phyloP scores from a whole-genome alignment of 2,797 vertebrate species.

The Cheirogaleus major region DNA sequence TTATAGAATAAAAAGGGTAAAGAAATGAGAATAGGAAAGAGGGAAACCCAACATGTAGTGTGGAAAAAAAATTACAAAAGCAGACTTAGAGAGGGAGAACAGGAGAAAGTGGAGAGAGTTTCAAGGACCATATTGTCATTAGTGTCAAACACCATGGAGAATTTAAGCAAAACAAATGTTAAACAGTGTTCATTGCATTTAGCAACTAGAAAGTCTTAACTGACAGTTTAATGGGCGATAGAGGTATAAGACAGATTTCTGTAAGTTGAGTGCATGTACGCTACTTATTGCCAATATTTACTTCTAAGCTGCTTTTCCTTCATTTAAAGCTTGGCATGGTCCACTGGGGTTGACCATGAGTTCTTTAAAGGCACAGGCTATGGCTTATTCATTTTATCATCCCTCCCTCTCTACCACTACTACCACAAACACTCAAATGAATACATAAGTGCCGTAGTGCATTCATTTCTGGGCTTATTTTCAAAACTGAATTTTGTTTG shows the following conservation, averaged over 20 bases:
- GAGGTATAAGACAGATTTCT: not conserved
- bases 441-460: not conserved
- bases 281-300: not conserved
- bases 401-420: accelerated
- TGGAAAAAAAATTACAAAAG: not conserved
- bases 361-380: not conserved
- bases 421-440: not conserved
- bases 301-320: not conserved
- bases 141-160: not conserved
- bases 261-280: not conserved
- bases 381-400: not conserved
- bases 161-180: not conserved
- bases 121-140: not conserved
- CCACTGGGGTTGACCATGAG: not conserved
- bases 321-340: not conserved
- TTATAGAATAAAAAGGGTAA: not conserved
- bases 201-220: not conserved
- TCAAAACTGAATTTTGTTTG: not conserved
- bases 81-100: not conserved
- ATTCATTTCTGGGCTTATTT: not conserved
- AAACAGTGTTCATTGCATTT: not conserved
- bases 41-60: not conserved
- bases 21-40: not conserved
- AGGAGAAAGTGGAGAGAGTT: not conserved
- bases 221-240: not conserved